Evolutionary conservation across 2,797 vertebrate species (phyloP).

Genomic region (Amniataba percoides): DNA sequence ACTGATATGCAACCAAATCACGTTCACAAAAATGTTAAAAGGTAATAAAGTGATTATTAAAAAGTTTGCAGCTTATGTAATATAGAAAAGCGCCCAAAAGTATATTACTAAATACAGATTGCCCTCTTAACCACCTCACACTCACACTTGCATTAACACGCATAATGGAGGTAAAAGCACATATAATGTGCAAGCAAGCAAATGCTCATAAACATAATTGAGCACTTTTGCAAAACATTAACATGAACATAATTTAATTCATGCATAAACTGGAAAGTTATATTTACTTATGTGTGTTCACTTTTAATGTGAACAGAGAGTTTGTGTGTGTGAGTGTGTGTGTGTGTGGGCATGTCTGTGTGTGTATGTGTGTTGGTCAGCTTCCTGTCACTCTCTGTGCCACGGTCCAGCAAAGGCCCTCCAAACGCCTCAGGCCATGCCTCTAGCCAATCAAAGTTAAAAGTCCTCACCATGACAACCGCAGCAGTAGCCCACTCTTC

Average conservation of each 20-base stretch:
- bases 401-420: constrained; percentile 54
- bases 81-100: neutral
- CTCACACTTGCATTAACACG: neutral
- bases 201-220: constrained; percentile 3
- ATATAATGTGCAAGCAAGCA: constrained; percentile 24
- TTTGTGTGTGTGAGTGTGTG: constrained; percentile 21
- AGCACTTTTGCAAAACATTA: neutral
- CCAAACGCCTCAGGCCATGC: constrained; percentile 69
- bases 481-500: constrained; percentile 42
- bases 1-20: neutral
- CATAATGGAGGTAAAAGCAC: constrained; percentile 6
- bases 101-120: constrained; percentile 2
- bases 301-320: neutral
- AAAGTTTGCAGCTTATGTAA: neutral
- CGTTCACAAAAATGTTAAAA: neutral
- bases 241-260: neutral
- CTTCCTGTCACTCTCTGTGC: constrained; percentile 52
- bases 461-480: constrained; percentile 73
- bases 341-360: neutral
- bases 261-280: neutral
- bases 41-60: neutral
- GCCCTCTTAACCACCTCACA: neutral
- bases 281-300: constrained; percentile 7
- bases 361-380: constrained; percentile 34
- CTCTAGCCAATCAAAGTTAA: constrained; percentile 71